Evolutionary conservation across 35 echinoderm and acorn worm genomes (phyloP), one percentile per base, ranked within the genome.

Genomic region (Diadema setosum): DNA sequence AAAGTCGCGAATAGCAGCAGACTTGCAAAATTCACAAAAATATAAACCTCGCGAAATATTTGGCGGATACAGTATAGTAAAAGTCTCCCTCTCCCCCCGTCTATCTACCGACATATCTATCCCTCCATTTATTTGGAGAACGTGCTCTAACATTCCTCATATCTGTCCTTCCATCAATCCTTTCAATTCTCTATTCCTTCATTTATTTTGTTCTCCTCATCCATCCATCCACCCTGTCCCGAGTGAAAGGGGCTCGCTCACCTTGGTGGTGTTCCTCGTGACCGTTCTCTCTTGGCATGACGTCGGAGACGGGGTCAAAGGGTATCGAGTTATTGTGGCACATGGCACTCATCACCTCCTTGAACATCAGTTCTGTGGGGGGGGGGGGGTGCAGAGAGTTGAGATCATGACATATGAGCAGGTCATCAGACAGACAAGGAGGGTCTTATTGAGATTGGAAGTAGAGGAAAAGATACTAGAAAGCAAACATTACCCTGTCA

Each of bases 281-380:
- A 16, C 73, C 73, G 30, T 78, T 78, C 23, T 78, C 73, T 44
- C 37, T 78, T 39, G 73, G 37, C 33, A 78, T 42, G 7, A 78
- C 2, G n/a, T 78, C 73, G 12, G 1, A 41, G 3, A 44, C 33
- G 24, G 73, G 73, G 37, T 78, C 73, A 5, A 78, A 32, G 5
- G 37, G 24, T 9, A 78, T 78, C 11, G 73, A 78, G 73, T 78
- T 78, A 8, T n/a, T 41, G 9, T 44, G 33, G 40, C 25, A 78
- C 73, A 78, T 78, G 11, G 73, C 73, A 39, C 44, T 39, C 73
- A 78, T 78, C 73, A 78, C 73, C 40, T 78, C 73, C 44, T 78
- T 78, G 73, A 78, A 78, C 73, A 78, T 78, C 11, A 78, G n/a
- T 36, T 78, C 73, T 78, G 73, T 44, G n/a, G 7, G 37, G 20